Percentiles rank a stretch among this genome's conserved stretches.
These are phyloP conservation scores for Tetragonula carbonaria DNA, from an alignment of 2,888 invertebrate species.

Conservation along the genomic window DNA sequence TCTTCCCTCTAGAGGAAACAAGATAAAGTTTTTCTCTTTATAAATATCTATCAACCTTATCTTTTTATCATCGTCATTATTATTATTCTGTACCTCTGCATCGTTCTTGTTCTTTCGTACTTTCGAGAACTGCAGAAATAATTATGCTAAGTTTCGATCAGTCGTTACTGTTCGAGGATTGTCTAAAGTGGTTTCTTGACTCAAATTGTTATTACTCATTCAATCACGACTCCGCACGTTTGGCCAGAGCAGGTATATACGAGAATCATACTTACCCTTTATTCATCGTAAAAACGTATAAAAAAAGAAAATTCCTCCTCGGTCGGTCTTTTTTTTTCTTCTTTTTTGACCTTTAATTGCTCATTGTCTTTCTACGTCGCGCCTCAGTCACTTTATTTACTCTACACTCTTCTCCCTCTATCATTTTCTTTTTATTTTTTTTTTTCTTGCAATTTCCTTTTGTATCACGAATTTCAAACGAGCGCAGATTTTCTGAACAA, in stretches of 20 bases:
- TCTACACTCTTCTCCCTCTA: not conserved
- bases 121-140: conserved; percentile 9
- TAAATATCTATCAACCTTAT: conserved; percentile 57
- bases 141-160: conserved; percentile 29
- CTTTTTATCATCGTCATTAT: not conserved
- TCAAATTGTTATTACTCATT: conserved; percentile 4
- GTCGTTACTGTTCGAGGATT: conserved; percentile 20
- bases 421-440: not conserved
- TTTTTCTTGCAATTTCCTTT: not conserved
- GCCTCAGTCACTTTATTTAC: conserved; percentile 36
- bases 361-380: conserved; percentile 24
- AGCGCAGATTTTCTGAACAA: conserved; percentile 18
- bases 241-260: conserved; percentile 18
- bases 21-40: conserved; percentile 55
- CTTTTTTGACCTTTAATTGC: conserved; percentile 40
- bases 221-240: not conserved
- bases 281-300: conserved; percentile 40
- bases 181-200: conserved; percentile 18
- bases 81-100: not conserved
- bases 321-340: not conserved
- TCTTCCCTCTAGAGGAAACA: not conserved
- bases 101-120: not conserved
- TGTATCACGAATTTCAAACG: not conserved
- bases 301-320: conserved; percentile 23
- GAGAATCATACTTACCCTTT: conserved; percentile 42